Evolutionary conservation across 53 echinoderm and acorn worm species (phyloP).

Genomic region (Temnopleurus reevesii): DNA sequence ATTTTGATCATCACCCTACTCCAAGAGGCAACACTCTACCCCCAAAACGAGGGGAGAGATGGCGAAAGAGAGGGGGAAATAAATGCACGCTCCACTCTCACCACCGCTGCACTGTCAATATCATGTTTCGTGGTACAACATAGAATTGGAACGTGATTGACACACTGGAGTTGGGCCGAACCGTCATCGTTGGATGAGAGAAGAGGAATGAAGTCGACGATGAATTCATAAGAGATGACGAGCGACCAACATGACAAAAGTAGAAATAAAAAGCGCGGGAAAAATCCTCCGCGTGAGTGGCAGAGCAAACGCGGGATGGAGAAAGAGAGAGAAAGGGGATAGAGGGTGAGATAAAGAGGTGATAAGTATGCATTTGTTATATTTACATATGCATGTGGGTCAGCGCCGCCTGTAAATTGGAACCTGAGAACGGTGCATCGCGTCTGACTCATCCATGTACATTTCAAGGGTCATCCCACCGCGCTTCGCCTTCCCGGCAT

Average conservation of each 20-base stretch:
- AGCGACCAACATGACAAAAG: too few species aligned
- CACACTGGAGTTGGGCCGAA: slow-evolving; percentile 30
- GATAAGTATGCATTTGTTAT: slow-evolving; percentile 56
- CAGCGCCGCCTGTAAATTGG: slow-evolving; percentile 24
- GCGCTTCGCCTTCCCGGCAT: background rate
- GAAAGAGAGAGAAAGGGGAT: too few species aligned
- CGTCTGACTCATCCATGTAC: slow-evolving; percentile 43
- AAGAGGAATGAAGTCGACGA: background rate
- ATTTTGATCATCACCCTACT: background rate
- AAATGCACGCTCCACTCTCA: slow-evolving; percentile 34
- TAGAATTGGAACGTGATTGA: slow-evolving; percentile 10
- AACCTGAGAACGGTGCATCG: slow-evolving; percentile 11
- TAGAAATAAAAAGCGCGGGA: background rate
- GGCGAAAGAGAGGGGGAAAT: background rate
- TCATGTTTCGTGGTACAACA: slow-evolving; percentile 35
- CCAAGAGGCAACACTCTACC: background rate
- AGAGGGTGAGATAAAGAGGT: slow-evolving; percentile 7
- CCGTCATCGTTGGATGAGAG: slow-evolving; percentile 31
- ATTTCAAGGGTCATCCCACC: background rate
- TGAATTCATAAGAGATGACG: slow-evolving; percentile 18
- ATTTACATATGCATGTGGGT: slow-evolving; percentile 58
- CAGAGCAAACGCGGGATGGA: background rate
- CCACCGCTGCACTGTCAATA: slow-evolving; percentile 19
- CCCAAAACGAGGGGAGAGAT: background rate
- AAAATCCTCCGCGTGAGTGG: slow-evolving; percentile 17